Percentiles rank a stretch among this genome's conserved stretches.
Conservation (phyloP, 2,797 vertebrate genomes). For the Sciurus vulgaris region DNA sequence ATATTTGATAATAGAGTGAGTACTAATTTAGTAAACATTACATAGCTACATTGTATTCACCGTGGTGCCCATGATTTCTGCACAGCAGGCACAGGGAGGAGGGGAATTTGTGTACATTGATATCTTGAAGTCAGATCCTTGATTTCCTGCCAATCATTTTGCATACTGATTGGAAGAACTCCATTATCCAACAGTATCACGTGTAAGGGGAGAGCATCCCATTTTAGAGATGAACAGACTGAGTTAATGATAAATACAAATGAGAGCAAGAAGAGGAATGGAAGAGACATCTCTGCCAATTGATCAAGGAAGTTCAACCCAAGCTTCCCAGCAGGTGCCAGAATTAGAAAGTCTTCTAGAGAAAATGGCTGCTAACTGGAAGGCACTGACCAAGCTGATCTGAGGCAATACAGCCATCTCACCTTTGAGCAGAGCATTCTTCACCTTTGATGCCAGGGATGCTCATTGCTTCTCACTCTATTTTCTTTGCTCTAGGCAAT, state of each 20-base stretch:
- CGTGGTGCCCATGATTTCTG: background rate
- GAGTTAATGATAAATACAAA: background rate
- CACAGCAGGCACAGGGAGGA: conserved; percentile 46
- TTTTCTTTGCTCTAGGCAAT: conserved; percentile 81
- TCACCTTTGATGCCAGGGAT: conserved; percentile 70
- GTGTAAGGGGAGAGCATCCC: background rate
- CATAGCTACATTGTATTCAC: conserved; percentile 71
- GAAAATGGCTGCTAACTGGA: conserved; percentile 14
- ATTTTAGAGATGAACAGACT: background rate
- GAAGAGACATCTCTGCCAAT: background rate
- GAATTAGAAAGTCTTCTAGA: background rate
- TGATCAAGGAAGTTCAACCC: background rate
- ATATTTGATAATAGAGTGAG: conserved; percentile 85
- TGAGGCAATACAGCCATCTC: conserved; percentile 10
- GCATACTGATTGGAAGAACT: background rate
- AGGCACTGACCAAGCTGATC: background rate
- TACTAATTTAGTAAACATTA: conserved; percentile 82
- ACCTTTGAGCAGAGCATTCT: conserved; percentile 7
- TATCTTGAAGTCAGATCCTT: conserved; percentile 65
- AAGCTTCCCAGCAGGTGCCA: background rate
- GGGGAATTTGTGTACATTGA: conserved; percentile 56
- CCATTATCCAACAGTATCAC: background rate
- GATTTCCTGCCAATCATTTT: background rate
- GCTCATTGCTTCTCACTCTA: conserved; percentile 69
- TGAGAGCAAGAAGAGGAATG: background rate